Evolutionary conservation across 2,113 vertebrate species (phyloP), one percentile per base, ranked within the genome.

Genomic region (Halcyon malimbica): DNA sequence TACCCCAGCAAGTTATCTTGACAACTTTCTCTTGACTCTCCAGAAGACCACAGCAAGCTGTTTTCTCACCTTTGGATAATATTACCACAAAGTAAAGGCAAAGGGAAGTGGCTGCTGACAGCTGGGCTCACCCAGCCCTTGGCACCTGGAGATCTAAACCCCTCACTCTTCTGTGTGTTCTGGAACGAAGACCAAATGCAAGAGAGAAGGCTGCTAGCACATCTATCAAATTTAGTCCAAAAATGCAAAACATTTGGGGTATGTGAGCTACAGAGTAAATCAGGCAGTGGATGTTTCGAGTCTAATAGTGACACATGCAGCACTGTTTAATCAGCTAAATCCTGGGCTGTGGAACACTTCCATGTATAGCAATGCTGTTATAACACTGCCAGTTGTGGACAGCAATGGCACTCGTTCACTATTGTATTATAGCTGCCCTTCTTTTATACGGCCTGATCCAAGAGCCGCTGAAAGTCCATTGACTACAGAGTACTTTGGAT

Each of bases 281-380:
- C 89, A 67, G 50, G 74, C 90, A 81, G 69, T 83, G 75, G 76
- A 64, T 86, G 44, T 94, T 94, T 94, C 62, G 44, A 94, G 65
- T 35, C 70, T 94, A 87, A 85, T 67, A 73, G 94, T 42, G 89
- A 93, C 76, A 93, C 59, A 81, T 28, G 65, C 88, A 96, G 89
- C 71, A 48, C 25, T 84, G 95, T 93, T 96, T 96, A 97, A 96
- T 94, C 81, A 96, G 95, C 87, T 93, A 94, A 96, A 95, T 89
- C 95, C 93, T 54, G 86, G 88, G 59, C 93, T 77, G 73, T 96
- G 96, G 92, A 97, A 94, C 87, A 94, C 88, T 96, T 96, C 96
- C 97, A 96, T 97, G 97, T 94, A 97, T 94, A 97, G 96, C 89
- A 94, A 87, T 92, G 76, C 86, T 78, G 70, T 75, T 90, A 75